phyloP scores from a whole-genome alignment of 92 coral and sea anemone species.

The Heteractis magnifica region DNA sequence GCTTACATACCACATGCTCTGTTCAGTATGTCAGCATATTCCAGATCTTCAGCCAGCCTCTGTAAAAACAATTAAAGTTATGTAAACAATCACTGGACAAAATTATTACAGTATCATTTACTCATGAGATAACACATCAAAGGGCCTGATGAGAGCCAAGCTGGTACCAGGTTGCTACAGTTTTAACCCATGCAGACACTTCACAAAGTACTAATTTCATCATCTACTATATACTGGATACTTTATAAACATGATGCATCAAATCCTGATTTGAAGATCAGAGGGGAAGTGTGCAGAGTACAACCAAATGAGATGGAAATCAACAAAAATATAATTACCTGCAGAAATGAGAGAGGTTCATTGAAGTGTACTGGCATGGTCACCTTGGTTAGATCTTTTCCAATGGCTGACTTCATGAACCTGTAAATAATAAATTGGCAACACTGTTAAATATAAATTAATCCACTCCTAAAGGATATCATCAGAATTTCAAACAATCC shows the following conservation, averaged over 20 bases:
- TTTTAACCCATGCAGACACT: too few species aligned
- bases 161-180: too few species aligned
- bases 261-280: too few species aligned
- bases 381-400: slow-evolving; percentile 95
- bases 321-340: slow-evolving; percentile 40
- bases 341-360: slow-evolving; percentile 94
- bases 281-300: too few species aligned
- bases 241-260: too few species aligned
- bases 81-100: not conserved
- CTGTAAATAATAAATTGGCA: slow-evolving; percentile 33
- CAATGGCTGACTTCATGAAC: slow-evolving; percentile 93
- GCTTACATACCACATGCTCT: slow-evolving; percentile 78
- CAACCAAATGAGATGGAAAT: too few species aligned
- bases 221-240: too few species aligned
- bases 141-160: too few species aligned
- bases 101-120: not conserved
- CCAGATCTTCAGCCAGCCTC: slow-evolving; percentile 95
- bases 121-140: too few species aligned
- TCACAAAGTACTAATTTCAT: too few species aligned
- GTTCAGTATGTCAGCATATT: slow-evolving; percentile 91
- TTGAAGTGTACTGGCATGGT: slow-evolving; percentile 98
- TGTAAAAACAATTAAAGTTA: slow-evolving; percentile 20
- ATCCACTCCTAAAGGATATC: too few species aligned
- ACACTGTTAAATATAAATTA: not conserved
- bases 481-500: too few species aligned